Evolutionary conservation across 2,888 invertebrate genomes (phyloP).

Genomic region (Rotaria sp.): DNA sequence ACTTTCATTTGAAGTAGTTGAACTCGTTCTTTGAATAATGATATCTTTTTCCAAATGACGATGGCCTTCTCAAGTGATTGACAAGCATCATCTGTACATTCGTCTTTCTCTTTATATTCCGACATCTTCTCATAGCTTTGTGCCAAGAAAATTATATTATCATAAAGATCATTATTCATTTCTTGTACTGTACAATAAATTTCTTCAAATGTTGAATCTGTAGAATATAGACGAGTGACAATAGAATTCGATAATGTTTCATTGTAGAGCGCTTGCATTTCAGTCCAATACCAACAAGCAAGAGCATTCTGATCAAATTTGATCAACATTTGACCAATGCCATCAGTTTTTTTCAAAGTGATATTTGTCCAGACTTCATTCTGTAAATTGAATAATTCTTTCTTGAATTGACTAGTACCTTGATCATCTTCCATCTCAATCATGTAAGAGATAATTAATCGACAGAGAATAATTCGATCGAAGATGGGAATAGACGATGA

Average conservation of each 20-base stretch:
- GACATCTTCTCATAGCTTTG: background rate
- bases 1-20: background rate
- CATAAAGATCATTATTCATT: background rate
- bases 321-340: background rate
- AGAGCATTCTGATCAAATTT: background rate
- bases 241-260: background rate
- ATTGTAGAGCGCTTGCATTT: background rate
- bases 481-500: background rate
- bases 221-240: background rate
- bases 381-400: background rate
- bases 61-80: background rate
- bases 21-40: background rate
- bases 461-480: background rate
- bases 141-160: background rate
- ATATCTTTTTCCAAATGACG: background rate
- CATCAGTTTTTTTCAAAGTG: background rate
- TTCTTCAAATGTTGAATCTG: background rate
- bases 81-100: background rate
- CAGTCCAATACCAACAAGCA: background rate
- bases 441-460: background rate
- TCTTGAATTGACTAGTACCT: background rate
- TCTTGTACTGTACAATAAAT: background rate
- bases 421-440: background rate
- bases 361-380: background rate
- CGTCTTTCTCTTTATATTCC: background rate